Conservation (phyloP, 1,140 invertebrate species). For the Drosophila cardini region DNA sequence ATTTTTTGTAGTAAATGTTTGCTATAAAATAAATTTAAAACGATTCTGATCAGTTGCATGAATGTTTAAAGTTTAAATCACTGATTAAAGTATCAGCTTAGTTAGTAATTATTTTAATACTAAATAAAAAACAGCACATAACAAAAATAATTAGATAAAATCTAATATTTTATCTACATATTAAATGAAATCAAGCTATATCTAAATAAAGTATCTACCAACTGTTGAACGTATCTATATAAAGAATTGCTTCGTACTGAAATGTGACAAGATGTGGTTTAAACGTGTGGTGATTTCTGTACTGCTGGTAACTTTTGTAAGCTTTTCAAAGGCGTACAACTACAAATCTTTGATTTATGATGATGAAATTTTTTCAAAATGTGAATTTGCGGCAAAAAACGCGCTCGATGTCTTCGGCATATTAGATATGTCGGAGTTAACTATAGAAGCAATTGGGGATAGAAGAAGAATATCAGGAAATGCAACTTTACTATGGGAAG, state of each 20-base stretch:
- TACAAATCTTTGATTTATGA: not conserved
- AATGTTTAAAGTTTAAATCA: too few species aligned
- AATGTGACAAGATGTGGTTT: not conserved
- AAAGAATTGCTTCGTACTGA: not conserved
- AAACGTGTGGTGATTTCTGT: not conserved
- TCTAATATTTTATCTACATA: too few species aligned
- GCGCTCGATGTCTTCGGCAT: not conserved
- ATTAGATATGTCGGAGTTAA: not conserved
- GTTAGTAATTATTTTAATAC: too few species aligned
- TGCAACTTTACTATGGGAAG: not conserved
- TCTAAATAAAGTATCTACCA: not conserved
- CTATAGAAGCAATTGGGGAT: not conserved
- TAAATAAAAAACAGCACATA: too few species aligned
- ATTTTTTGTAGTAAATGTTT: too few species aligned
- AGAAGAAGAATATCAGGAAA: not conserved
- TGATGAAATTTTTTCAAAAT: constrained; percentile 2
- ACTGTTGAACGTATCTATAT: not conserved
- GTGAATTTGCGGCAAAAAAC: not conserved
- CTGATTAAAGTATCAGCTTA: too few species aligned
- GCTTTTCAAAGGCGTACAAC: not conserved
- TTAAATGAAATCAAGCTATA: too few species aligned
- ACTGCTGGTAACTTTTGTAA: not conserved
- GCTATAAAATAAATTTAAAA: too few species aligned
- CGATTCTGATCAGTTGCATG: too few species aligned
- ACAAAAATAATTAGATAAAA: too few species aligned